A percentile compares a stretch with the other conserved stretches of the same genome.
Conservation (phyloP, 2,113 vertebrate genomes). For the Cyanoliseus patagonus region DNA sequence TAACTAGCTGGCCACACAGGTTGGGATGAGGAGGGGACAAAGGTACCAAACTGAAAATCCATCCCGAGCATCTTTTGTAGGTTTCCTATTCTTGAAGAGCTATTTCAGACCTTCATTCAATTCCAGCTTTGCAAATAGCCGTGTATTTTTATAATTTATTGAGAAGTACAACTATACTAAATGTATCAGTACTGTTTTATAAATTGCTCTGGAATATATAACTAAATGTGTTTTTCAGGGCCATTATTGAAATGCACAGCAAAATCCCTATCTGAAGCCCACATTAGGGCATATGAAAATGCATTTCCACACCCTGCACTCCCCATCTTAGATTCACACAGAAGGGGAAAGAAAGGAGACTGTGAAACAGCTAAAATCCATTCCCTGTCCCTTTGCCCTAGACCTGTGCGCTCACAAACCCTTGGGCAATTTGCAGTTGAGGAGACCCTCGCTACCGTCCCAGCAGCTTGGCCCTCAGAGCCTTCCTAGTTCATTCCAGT, state of each 20-base stretch:
- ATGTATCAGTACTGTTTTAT: neutral
- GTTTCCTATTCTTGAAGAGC: neutral
- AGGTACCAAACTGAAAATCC: neutral
- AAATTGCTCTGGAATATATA: neutral
- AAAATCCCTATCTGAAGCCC: neutral
- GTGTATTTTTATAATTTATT: neutral
- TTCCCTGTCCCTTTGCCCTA: neutral
- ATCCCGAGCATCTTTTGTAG: neutral
- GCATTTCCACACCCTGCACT: neutral
- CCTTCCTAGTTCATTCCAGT: constrained; percentile 48
- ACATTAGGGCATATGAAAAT: neutral
- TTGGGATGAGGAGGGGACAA: neutral
- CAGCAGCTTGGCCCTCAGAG: constrained; percentile 48
- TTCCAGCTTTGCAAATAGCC: neutral
- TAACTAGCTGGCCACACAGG: neutral
- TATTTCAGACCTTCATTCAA: neutral
- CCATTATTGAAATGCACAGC: neutral
- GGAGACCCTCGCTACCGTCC: neutral
- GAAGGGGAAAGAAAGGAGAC: neutral
- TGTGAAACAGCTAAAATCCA: neutral
- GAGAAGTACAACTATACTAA: neutral
- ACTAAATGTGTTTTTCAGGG: neutral
- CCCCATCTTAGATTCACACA: neutral
- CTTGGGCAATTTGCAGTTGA: neutral
- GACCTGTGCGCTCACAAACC: neutral